A percentile compares a stretch with the other conserved stretches of the same genome.
Conservation (phyloP, 2,797 vertebrate species). For the Benthosema pterotum region DNA sequence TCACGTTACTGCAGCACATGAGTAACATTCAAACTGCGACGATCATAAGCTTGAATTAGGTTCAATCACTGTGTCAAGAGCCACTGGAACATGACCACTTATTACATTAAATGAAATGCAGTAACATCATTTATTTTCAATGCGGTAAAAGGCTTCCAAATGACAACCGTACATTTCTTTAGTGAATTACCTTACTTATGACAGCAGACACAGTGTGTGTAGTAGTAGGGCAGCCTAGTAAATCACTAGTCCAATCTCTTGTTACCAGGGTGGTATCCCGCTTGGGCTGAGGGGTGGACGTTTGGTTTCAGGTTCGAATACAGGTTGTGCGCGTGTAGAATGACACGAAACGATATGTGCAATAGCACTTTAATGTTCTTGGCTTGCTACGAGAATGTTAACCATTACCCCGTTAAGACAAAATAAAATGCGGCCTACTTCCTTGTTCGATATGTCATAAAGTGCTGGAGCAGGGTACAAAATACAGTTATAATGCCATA, state of each 20-base stretch:
- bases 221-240: too few species aligned
- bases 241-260: too few species aligned
- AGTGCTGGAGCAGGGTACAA: neutral
- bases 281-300: too few species aligned
- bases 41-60: constrained; percentile 4
- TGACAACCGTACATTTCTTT: neutral
- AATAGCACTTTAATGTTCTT: too few species aligned
- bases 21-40: constrained; percentile 16
- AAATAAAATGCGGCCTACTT: neutral
- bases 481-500: neutral
- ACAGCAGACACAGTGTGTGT: neutral
- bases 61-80: neutral
- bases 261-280: too few species aligned
- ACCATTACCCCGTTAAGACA: neutral
- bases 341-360: neutral
- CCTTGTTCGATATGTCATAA: constrained; percentile 22
- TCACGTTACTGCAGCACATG: neutral
- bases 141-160: neutral
- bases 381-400: constrained; percentile 8
- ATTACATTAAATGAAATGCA: neutral
- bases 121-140: neutral
- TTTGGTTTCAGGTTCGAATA: too few species aligned
- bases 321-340: neutral
- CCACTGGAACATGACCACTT: neutral
- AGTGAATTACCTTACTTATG: neutral